These are phyloP conservation scores for Leucophenga varia DNA, from an alignment of 1,140 invertebrate species.

Conservation along the genomic window DNA sequence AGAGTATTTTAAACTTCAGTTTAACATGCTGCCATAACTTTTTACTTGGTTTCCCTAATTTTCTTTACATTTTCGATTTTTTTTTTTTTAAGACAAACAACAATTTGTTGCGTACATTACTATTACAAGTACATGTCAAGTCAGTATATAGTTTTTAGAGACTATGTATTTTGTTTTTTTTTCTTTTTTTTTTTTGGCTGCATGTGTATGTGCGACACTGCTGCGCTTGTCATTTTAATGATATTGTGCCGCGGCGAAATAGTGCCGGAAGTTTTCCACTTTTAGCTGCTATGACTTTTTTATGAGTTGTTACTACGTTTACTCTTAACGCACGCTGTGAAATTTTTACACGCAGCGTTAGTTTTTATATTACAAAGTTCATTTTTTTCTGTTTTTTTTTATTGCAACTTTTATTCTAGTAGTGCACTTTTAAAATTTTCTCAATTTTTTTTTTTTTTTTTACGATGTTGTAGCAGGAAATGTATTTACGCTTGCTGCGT, in stretches of 20 bases:
- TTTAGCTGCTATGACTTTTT: constrained; percentile 45
- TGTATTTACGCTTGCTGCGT: too few species aligned
- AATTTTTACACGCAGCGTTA: not conserved
- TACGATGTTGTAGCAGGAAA: constrained; percentile 1
- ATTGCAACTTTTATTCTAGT: constrained; percentile 9
- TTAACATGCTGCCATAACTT: too few species aligned
- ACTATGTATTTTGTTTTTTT: too few species aligned
- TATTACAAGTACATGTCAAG: too few species aligned
- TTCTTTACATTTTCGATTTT: too few species aligned
- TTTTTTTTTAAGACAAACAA: too few species aligned
- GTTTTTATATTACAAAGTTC: too few species aligned
- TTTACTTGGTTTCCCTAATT: too few species aligned
- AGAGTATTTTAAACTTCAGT: too few species aligned
- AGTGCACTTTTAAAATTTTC: constrained; percentile 6
- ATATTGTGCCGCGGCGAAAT: constrained; percentile 19
- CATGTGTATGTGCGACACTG: too few species aligned
- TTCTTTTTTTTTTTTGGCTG: too few species aligned
- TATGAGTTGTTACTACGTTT: constrained; percentile 31
- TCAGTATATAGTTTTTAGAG: too few species aligned
- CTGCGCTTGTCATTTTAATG: constrained; percentile 9
- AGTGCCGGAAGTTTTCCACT: constrained; percentile 48
- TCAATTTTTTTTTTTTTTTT: not conserved
- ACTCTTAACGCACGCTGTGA: not conserved
- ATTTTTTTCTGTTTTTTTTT: constrained; percentile 4
- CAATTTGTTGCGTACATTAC: constrained; percentile 38